A percentile compares a stretch with the other conserved stretches of the same genome.
Evolutionary conservation across 2,888 invertebrate genomes (phyloP).

Genomic region (Hyposoter dolosus): DNA sequence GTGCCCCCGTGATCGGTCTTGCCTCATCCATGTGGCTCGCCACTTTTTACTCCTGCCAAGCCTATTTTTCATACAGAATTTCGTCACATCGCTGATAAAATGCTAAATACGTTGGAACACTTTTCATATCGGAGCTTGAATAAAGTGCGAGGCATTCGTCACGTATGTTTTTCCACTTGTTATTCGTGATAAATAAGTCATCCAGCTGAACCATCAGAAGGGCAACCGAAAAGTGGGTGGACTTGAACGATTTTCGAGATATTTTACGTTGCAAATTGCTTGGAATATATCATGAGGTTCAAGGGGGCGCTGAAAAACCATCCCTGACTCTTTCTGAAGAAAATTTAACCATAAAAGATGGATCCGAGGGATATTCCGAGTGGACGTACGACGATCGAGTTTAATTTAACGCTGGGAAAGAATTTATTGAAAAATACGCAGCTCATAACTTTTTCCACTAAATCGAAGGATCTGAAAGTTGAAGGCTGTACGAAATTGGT

Average conservation of each 20-base stretch:
- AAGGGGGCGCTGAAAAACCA: constrained; percentile 1
- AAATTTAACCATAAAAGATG: background rate
- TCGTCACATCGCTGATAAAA: constrained; percentile 30
- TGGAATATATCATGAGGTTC: background rate
- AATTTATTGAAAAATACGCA: background rate
- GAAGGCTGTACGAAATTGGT: background rate
- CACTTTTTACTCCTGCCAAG: constrained; percentile 15
- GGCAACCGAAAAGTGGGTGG: background rate
- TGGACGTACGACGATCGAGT: background rate
- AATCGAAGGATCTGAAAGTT: background rate
- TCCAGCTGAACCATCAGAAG: background rate
- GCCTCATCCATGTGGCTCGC: constrained; percentile 53
- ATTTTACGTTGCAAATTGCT: background rate
- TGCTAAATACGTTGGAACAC: constrained; percentile 30
- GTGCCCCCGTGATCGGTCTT: constrained; percentile 42
- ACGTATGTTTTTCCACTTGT: background rate
- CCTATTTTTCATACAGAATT: constrained; percentile 52
- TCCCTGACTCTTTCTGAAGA: background rate
- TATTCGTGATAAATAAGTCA: constrained; percentile 11
- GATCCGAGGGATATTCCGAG: background rate
- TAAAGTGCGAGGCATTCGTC: constrained; percentile 19
- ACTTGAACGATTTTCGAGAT: background rate
- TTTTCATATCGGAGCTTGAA: constrained; percentile 27
- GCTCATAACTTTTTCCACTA: background rate
- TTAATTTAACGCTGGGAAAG: background rate